Conservation (phyloP, 2,888 invertebrate species). For the Diabrotica balteata region DNA sequence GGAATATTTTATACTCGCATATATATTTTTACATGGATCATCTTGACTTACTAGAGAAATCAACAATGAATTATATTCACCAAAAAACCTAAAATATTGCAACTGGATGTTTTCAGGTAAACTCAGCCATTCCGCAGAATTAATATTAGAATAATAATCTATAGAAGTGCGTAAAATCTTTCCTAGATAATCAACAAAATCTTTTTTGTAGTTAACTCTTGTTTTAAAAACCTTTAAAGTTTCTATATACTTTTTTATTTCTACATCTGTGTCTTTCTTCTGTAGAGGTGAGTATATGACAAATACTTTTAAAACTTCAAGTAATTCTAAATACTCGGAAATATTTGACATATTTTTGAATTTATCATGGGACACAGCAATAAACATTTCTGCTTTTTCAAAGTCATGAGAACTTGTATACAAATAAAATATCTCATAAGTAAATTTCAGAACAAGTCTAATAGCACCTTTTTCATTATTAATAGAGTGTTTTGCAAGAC, state of each 20-base stretch:
- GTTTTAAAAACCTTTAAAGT: constrained; percentile 23
- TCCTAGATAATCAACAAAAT: constrained; percentile 22
- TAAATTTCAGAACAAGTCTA: constrained; percentile 24
- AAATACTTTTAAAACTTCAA: constrained; percentile 26
- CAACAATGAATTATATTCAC: constrained; percentile 4
- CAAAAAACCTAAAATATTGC: constrained; percentile 23
- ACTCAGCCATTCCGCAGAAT: constrained; percentile 22
- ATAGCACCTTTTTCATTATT: constrained; percentile 16
- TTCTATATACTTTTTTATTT: constrained; percentile 20
- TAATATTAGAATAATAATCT: constrained; percentile 26
- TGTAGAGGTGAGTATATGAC: constrained; percentile 28
- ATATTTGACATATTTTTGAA: constrained; percentile 17
- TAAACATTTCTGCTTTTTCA: constrained; percentile 27
- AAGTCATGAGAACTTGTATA: constrained; percentile 29
- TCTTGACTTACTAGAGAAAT: not conserved
- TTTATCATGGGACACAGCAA: constrained; percentile 12
- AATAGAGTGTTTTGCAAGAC: constrained; percentile 2
- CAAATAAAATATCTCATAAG: constrained; percentile 26
- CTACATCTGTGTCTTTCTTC: constrained; percentile 16
- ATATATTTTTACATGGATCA: constrained; percentile 4
- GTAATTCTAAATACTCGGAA: constrained; percentile 25
- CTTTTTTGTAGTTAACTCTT: constrained; percentile 12
- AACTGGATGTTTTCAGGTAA: constrained; percentile 22
- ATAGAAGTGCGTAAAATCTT: constrained; percentile 20
- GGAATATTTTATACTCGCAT: not conserved